Percentiles rank a stretch among this genome's conserved stretches.
Conservation (phyloP, 1,140 invertebrate species). For the Drosophila suzukii region DNA sequence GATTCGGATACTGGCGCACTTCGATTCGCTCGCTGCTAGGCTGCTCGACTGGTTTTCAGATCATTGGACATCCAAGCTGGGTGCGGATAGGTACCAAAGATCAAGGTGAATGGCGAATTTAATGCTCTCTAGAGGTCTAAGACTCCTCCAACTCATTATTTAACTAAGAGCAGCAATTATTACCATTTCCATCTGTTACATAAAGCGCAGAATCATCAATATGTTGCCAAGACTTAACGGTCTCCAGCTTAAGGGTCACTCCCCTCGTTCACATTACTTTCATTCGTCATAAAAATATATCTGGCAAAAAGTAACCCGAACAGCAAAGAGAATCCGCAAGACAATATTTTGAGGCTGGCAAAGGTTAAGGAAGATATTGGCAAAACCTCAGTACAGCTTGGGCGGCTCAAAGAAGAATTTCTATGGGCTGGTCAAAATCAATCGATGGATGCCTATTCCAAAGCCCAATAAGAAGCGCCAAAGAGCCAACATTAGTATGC, state of each 20-base stretch:
- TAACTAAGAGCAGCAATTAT: conserved; percentile 5
- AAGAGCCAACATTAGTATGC: conserved; percentile 36
- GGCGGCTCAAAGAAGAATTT: conserved; percentile 2
- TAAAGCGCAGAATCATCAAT: conserved; percentile 12
- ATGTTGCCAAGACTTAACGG: conserved; percentile 14
- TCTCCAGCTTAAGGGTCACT: conserved; percentile 38
- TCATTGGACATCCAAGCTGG: conserved; percentile 1
- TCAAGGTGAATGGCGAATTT: conserved; percentile 66
- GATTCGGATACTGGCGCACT: conserved; percentile 47
- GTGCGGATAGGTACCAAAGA: conserved; percentile 46
- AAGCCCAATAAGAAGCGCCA: background rate
- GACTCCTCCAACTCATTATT: background rate
- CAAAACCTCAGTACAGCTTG: conserved; percentile 14
- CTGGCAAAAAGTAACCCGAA: conserved; percentile 13
- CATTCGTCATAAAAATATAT: conserved; percentile 34
- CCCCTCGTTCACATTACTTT: conserved; percentile 33
- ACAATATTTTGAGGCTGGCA: conserved; percentile 26
- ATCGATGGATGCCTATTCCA: conserved; percentile 16
- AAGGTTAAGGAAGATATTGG: conserved; percentile 52
- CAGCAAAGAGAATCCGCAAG: conserved; percentile 6
- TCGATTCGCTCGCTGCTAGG: conserved; percentile 52
- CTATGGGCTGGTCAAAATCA: background rate
- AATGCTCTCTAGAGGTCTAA: conserved; percentile 6
- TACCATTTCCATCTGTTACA: conserved; percentile 11
- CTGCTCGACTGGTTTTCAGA: conserved; percentile 63